A percentile compares a stretch with the other conserved stretches of the same genome.
Evolutionary conservation across 2,113 vertebrate species (phyloP).

Genomic region (Pollachius pollachius): DNA sequence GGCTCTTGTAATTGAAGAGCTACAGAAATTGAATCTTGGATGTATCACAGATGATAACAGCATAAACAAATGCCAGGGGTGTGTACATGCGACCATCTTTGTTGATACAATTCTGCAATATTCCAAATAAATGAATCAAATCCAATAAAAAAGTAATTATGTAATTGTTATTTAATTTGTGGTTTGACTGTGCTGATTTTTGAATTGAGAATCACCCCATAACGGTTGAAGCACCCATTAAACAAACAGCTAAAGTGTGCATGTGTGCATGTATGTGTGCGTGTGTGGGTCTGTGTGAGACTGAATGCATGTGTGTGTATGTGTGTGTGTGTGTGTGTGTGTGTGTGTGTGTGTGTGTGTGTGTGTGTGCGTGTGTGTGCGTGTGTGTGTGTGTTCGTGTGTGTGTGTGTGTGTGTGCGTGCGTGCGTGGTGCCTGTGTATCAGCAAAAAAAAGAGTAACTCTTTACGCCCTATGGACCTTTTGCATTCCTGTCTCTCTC

Average conservation of each 20-base stretch:
- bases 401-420: conserved; percentile 11
- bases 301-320: conserved; percentile 6
- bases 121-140: too few relatives aligned
- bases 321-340: not conserved
- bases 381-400: conserved; percentile 1
- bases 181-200: too few relatives aligned
- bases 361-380: conserved; percentile 9
- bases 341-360: conserved; percentile 9
- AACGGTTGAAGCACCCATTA: too few relatives aligned
- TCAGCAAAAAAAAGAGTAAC: conserved; percentile 32
- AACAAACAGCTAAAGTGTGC: not conserved
- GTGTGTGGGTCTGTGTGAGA: conserved; percentile 29
- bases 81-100: too few relatives aligned
- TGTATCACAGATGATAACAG: too few relatives aligned
- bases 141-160: too few relatives aligned
- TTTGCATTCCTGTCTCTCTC: conserved; percentile 42
- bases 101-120: too few relatives aligned
- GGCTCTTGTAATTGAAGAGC: too few relatives aligned
- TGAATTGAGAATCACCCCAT: too few relatives aligned
- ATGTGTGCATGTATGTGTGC: conserved; percentile 22
- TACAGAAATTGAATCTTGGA: too few relatives aligned
- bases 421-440: not conserved
- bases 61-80: too few relatives aligned
- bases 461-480: conserved; percentile 46
- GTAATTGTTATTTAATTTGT: too few relatives aligned